These are phyloP conservation scores for Lordiphosa mommai DNA, from an alignment of 1,140 invertebrate genomes.

Conservation along the genomic window DNA sequence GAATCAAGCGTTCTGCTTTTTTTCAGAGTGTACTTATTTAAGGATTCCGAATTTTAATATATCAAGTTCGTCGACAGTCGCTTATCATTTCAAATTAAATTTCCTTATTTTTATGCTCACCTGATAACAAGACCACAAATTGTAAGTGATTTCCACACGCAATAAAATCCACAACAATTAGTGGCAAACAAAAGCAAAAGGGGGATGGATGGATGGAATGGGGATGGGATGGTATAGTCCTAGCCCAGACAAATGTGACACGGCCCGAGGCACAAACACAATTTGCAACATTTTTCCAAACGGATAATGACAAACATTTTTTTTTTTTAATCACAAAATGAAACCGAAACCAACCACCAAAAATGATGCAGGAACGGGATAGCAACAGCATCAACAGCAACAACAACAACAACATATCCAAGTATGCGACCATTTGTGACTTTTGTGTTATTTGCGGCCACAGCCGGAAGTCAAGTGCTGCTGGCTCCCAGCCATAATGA, in stretches of 20 bases:
- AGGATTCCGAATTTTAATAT: too few species aligned
- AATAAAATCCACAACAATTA: too few species aligned
- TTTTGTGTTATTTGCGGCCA: constrained; percentile 1
- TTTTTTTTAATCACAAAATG: constrained; percentile 61
- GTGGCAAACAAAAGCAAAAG: too few species aligned
- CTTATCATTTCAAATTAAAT: too few species aligned
- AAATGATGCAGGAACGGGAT: neutral
- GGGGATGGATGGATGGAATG: too few species aligned
- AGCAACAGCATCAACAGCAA: constrained; percentile 25
- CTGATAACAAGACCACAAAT: neutral
- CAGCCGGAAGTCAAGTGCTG: constrained; percentile 60
- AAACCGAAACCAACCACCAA: constrained; percentile 28
- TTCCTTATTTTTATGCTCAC: too few species aligned
- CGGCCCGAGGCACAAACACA: constrained; percentile 75
- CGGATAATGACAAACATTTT: constrained; percentile 78
- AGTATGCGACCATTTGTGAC: neutral
- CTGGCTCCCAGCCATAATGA: neutral
- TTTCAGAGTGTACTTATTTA: too few species aligned
- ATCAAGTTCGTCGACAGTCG: too few species aligned
- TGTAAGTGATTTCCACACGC: neutral
- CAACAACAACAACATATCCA: constrained; percentile 29
- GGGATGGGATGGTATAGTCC: too few species aligned
- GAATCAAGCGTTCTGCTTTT: too few species aligned
- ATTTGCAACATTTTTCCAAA: constrained; percentile 79
- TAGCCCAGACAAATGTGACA: constrained; percentile 52